Percentiles rank a stretch among this genome's conserved stretches.
These are phyloP conservation scores for Melanargia galathea DNA, from an alignment of 2,888 invertebrate genomes.

Conservation along the genomic window DNA sequence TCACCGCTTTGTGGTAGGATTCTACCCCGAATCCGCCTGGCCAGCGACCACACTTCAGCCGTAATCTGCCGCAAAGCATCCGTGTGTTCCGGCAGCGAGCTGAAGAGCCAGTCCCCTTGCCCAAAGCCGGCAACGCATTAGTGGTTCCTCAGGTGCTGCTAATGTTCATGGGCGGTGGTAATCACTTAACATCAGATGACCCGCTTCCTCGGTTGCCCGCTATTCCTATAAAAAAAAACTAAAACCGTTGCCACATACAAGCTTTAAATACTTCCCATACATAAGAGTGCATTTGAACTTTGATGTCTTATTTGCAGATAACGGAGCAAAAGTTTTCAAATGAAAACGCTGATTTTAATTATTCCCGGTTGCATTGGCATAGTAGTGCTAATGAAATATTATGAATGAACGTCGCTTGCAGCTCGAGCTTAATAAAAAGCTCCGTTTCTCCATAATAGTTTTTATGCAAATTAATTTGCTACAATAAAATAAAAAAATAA, in stretches of 20 bases:
- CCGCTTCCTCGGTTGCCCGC: too few species aligned
- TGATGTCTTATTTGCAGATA: constrained; percentile 2
- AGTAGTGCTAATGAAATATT: constrained; percentile 15
- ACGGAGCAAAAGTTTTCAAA: neutral
- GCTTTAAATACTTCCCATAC: neutral
- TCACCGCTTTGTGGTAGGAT: too few species aligned
- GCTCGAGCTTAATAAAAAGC: constrained; percentile 5
- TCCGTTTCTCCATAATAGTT: neutral
- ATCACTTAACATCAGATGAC: too few species aligned
- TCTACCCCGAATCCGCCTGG: too few species aligned
- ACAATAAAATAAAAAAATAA: neutral
- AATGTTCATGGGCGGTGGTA: too few species aligned
- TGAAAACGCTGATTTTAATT: constrained; percentile 9
- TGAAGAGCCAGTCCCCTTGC: too few species aligned
- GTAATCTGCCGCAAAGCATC: too few species aligned
- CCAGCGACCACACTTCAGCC: too few species aligned
- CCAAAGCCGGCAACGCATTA: too few species aligned
- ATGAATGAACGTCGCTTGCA: constrained; percentile 14
- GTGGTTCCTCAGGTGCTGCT: too few species aligned
- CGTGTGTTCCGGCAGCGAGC: too few species aligned
- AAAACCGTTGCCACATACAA: neutral
- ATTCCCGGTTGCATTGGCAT: constrained; percentile 10
- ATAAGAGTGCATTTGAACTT: neutral
- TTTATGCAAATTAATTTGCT: constrained; percentile 12
- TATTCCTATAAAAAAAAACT: too few species aligned